Percentiles rank a stretch among this genome's conserved stretches.
Evolutionary conservation across 1,140 invertebrate species (phyloP).

Genomic region (Ericerus pela): DNA sequence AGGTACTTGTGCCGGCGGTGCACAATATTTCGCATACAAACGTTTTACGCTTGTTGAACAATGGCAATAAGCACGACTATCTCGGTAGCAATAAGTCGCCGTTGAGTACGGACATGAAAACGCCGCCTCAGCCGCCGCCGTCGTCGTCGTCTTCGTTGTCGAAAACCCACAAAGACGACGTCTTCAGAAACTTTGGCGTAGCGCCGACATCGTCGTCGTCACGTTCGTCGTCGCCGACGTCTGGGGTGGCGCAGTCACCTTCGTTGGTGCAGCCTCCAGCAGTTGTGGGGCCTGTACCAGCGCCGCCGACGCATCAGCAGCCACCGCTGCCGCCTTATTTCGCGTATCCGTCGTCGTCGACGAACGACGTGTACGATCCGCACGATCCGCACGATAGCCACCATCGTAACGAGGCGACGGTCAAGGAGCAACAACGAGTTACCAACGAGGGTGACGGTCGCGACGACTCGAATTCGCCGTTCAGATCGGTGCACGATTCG

Average conservation of each 20-base stretch:
- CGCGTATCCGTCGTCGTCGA: too few species aligned
- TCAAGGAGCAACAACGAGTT: background rate
- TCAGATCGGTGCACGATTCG: background rate
- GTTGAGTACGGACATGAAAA: conserved; percentile 10
- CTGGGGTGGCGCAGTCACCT: too few species aligned
- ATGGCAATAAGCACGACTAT: conserved; percentile 33
- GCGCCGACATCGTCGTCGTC: background rate
- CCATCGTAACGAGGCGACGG: too few species aligned
- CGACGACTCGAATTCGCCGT: background rate
- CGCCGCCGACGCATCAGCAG: too few species aligned
- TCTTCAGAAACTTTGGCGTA: background rate
- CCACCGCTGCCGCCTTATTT: too few species aligned
- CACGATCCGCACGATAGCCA: background rate
- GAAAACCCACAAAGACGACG: background rate
- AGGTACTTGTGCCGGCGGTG: conserved; percentile 28
- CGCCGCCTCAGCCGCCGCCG: too few species aligned
- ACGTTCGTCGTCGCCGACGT: too few species aligned
- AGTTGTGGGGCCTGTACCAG: too few species aligned
- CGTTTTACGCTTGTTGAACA: conserved; percentile 61
- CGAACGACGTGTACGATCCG: too few species aligned
- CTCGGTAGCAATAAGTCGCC: conserved; percentile 14
- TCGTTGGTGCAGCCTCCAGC: too few species aligned
- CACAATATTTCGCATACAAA: conserved; percentile 44
- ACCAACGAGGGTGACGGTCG: too few species aligned
- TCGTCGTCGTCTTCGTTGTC: background rate